Evolutionary conservation across 2,113 vertebrate genomes (phyloP), one percentile per base, ranked within the genome.

Genomic region (Anhinga anhinga): DNA sequence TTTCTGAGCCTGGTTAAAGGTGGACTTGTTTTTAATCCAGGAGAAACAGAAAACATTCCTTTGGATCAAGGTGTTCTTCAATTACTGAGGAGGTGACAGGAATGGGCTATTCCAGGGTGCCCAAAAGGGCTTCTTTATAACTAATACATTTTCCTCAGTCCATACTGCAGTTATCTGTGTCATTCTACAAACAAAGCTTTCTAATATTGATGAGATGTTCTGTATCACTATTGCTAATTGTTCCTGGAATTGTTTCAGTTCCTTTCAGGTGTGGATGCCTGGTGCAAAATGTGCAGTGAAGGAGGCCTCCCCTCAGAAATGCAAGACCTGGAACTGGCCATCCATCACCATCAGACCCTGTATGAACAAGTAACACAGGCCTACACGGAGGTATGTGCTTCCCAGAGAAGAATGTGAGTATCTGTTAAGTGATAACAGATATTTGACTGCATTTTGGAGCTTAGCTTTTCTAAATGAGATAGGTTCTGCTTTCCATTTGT

Each of bases 311-410:
- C 99, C 0, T 98, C 99, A 1, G 99, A 99, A 97, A 99, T 99
- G 99, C 99, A 99, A 96, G 99, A 99, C 94, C 98, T 99, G 96
- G 99, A 99, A 95, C 86, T 99, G 94, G 99, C 99, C 65, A 99
- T 99, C 96, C 99, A 99, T 95, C 99, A 99, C 72, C 99, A 99
- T 96, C 99, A 99, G 97, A 98, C 99, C 42, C 98, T 99, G 66
- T 99, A 99, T 4, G 99, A 99, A 96, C 99, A 99, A 97, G 99
- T 99, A 89, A 99, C 99, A 16, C 99, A 99, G 97, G 99, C 99
- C 16, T 99, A 99, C 97, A 99, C 99, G 2, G 99, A 99, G 99
- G 99, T 99, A 97, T 96, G 97, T 72, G 38, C 27, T 94, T 88
- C 49, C 63, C 61, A 76, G 66, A 65, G 40, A 76, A 74, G 53